These are phyloP conservation scores for Halichondria panicea DNA, from an alignment of 37 sponge, comb jelly and placozoan genomes.

Conservation along the genomic window DNA sequence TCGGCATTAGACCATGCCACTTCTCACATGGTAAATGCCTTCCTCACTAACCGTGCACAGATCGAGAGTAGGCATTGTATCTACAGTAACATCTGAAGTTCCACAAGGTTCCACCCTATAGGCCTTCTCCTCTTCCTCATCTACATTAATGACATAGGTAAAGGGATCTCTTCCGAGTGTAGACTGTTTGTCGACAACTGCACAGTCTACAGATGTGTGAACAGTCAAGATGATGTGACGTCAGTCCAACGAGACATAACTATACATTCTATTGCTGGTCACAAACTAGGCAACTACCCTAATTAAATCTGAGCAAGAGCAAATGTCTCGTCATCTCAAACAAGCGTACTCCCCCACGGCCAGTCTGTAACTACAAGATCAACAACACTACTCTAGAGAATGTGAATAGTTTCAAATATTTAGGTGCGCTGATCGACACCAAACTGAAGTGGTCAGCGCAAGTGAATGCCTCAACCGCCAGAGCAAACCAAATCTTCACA, in stretches of 20 bases:
- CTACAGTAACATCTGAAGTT: no score
- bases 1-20: neutral
- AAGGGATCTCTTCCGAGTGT: neutral
- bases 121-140: no score
- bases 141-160: slow-evolving; percentile 28
- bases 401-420: slow-evolving; percentile 10
- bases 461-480: no score
- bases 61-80: no score
- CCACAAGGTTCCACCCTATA: no score
- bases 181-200: slow-evolving; percentile 12
- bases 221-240: neutral
- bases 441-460: no score
- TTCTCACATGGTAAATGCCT: no score
- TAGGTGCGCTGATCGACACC: slow-evolving; percentile 4
- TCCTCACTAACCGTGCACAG: no score
- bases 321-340: neutral
- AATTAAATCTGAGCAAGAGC: neutral
- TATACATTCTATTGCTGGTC: slow-evolving; percentile 3
- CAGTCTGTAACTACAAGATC: neutral
- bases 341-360: neutral
- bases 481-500: no score
- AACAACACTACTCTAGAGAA: neutral
- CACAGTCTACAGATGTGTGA: neutral
- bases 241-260: neutral
- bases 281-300: slow-evolving; percentile 12